Evolutionary conservation across 2,113 vertebrate genomes (phyloP).

Genomic region (Phalacrocorax carbo): DNA sequence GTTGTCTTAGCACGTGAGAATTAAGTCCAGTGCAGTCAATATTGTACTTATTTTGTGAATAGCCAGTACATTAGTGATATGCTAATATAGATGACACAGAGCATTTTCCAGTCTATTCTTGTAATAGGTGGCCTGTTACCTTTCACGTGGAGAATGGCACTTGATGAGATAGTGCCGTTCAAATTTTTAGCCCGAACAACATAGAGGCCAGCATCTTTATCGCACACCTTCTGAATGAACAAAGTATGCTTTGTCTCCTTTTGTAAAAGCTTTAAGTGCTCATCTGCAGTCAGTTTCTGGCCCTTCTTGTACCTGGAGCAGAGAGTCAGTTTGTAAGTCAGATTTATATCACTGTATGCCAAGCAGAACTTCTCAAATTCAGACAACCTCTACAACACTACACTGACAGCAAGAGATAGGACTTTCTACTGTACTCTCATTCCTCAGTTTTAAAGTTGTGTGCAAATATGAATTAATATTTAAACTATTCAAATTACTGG

Average conservation of each 20-base stretch:
- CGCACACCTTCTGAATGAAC: slow-evolving; percentile 79
- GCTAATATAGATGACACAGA: slow-evolving; percentile 81
- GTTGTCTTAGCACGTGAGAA: neutral
- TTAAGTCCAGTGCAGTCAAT: neutral
- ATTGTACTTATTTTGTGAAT: slow-evolving; percentile 40
- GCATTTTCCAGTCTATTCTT: slow-evolving; percentile 80
- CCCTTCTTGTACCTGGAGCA: slow-evolving; percentile 89
- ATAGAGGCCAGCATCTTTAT: slow-evolving; percentile 81
- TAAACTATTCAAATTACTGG: neutral
- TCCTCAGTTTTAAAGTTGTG: neutral
- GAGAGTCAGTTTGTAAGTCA: slow-evolving; percentile 83
- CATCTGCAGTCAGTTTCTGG: slow-evolving; percentile 80
- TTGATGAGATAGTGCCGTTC: slow-evolving; percentile 76
- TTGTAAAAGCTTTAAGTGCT: slow-evolving; percentile 79
- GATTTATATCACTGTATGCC: neutral
- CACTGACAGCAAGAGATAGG: neutral
- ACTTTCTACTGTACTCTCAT: neutral
- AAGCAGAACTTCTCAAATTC: slow-evolving; percentile 12
- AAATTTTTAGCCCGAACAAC: slow-evolving; percentile 72
- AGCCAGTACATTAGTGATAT: slow-evolving; percentile 84
- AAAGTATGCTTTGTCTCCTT: slow-evolving; percentile 82
- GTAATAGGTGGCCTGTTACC: slow-evolving; percentile 76
- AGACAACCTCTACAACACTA: neutral
- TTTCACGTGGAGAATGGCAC: slow-evolving; percentile 76
- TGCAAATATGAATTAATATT: neutral